These are phyloP conservation scores for Synanthedon andrenaeformis DNA, from an alignment of 2,888 invertebrate species.

Conservation along the genomic window DNA sequence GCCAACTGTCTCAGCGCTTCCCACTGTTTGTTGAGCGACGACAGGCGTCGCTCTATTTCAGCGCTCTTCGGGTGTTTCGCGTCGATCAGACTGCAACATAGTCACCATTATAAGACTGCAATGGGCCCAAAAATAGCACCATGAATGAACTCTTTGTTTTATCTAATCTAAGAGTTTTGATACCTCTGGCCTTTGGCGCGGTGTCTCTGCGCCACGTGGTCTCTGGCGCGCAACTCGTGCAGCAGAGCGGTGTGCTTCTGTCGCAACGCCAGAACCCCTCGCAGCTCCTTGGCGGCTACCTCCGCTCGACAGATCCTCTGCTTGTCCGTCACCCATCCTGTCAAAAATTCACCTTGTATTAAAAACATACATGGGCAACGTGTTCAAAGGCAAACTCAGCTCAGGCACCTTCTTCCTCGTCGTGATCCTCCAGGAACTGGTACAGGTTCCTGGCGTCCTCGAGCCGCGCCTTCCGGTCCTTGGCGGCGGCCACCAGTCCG, in stretches of 20 bases:
- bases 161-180: too few relatives aligned
- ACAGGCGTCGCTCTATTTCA: conserved; percentile 85
- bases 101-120: too few relatives aligned
- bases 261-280: conserved; percentile 88
- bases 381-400: too few relatives aligned
- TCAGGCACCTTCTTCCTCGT: conserved; percentile 96
- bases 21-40: conserved; percentile 88
- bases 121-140: too few relatives aligned
- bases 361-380: too few relatives aligned
- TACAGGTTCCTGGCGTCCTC: conserved; percentile 95
- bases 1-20: conserved; percentile 87
- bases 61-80: conserved; percentile 85
- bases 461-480: conserved; percentile 82
- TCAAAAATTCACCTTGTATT: too few relatives aligned
- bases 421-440: conserved; percentile 96
- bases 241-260: conserved; percentile 92
- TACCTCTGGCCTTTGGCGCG: conserved; percentile 74
- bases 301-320: conserved; percentile 92
- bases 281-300: conserved; percentile 93
- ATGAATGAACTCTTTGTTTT: too few relatives aligned
- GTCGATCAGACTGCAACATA: conserved; percentile 72
- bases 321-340: conserved; percentile 94
- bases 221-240: conserved; percentile 87
- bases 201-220: conserved; percentile 50
- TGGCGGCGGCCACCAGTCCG: conserved; percentile 77